These are phyloP conservation scores for Embiotoca jacksoni DNA, from an alignment of 2,113 vertebrate genomes.

Conservation along the genomic window DNA sequence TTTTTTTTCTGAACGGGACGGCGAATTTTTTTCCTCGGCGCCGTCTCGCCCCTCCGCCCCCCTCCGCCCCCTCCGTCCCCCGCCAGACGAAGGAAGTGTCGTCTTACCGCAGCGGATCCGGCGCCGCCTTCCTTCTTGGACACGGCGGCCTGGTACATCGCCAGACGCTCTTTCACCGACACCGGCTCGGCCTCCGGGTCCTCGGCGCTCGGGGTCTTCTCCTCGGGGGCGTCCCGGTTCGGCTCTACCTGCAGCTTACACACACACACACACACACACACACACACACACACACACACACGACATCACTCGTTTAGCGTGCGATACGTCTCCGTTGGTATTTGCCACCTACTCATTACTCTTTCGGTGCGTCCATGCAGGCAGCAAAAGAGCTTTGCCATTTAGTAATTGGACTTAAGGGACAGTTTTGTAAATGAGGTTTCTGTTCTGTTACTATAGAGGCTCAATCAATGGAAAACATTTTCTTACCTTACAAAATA, in stretches of 20 bases:
- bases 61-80: neutral
- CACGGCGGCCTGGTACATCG: slow-evolving; percentile 92
- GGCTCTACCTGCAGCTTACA: slow-evolving; percentile 74
- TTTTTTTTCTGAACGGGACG: too few species aligned
- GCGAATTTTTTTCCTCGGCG: too few species aligned
- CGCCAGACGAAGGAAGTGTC: slow-evolving; percentile 21
- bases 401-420: slow-evolving; percentile 32
- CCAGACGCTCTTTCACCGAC: slow-evolving; percentile 93
- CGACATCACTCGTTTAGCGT: neutral
- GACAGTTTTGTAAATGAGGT: slow-evolving; percentile 14
- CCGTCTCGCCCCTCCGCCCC: neutral
- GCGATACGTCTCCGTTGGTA: neutral
- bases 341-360: slow-evolving; percentile 23
- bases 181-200: slow-evolving; percentile 83
- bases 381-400: slow-evolving; percentile 10
- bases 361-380: neutral
- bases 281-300: too few species aligned
- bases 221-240: slow-evolving; percentile 72
- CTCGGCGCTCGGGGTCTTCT: slow-evolving; percentile 36
- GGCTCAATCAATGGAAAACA: slow-evolving; percentile 17
- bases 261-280: slow-evolving; percentile 67
- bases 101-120: slow-evolving; percentile 88
- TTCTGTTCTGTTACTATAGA: slow-evolving; percentile 25
- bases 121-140: slow-evolving; percentile 83
- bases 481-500: neutral